Evolutionary conservation across 2,888 invertebrate species (phyloP), one percentile per base, ranked within the genome.

Genomic region (Epicampocera succincta): DNA sequence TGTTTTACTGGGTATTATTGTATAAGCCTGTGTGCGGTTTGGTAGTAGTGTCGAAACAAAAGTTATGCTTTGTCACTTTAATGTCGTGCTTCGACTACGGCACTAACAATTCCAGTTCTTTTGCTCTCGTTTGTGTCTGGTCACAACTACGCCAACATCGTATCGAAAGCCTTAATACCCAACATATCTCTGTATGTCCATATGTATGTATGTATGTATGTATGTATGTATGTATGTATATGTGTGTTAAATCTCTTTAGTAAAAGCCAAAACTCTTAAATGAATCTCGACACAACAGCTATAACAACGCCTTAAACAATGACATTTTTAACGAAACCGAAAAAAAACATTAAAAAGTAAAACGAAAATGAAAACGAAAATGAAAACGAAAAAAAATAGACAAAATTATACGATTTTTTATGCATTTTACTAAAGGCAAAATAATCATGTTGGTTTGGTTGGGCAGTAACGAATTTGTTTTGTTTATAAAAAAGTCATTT

Each of bases 21-120:
- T 63, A 11, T 56, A 15, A 29, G 19, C 33, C 15, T 44, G 44
- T 69, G 42, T 66, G 71, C 21, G 72, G 71, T 72, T 52, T 68
- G 58, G 71, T 54, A 71, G 65, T 42, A 69, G 81, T 82, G 82
- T 74, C 78, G 77, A 74, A 82, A 78, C 66, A 78, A 71, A 74
- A 74, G 69, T 74, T 66, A 78, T 78, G 82, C 78, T 74, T 78
- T 82, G 82, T 75, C 78, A 78, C 71, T 82, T 71, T 69, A 60
- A 65, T 74, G 66, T 63, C 63, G 63, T 73, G 61, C 68, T 63
- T 40, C 33, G 66, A 15, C 33, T 69, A 63, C 69, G 50, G 56
- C 40, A 58, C 25, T 25, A 61, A 58, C 48, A 25, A 40, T 8
- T 19, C 25, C 48, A 19, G 8, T 21, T 8, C 25, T 46, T 0